Evolutionary conservation across 2,888 invertebrate genomes (phyloP).

Genomic region (Pammene aurita): DNA sequence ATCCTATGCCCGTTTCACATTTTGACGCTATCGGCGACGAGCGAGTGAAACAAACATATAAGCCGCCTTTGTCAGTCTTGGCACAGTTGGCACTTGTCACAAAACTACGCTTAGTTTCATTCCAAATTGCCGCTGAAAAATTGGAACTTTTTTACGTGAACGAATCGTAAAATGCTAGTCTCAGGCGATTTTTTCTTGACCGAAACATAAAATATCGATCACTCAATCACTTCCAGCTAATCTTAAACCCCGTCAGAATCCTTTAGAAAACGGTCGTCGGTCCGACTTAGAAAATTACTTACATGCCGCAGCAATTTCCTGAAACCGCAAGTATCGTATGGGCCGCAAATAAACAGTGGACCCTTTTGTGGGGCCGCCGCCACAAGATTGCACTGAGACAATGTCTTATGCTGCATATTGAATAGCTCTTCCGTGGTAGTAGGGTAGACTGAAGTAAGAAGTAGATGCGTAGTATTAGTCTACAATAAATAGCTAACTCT

Average conservation of each 20-base stretch:
- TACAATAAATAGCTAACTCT: slow-evolving; percentile 73
- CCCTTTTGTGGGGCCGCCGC: slow-evolving; percentile 74
- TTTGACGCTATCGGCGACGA: no score
- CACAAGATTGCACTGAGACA: slow-evolving; percentile 71
- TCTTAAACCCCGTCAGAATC: slow-evolving; percentile 49
- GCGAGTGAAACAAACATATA: no score
- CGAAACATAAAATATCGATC: background rate
- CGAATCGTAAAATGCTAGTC: no score
- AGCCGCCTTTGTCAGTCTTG: no score
- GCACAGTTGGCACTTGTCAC: no score
- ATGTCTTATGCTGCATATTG: slow-evolving; percentile 66
- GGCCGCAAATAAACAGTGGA: slow-evolving; percentile 73
- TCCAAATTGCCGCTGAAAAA: no score
- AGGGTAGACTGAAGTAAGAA: background rate
- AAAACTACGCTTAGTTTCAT: no score
- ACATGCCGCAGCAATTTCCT: slow-evolving; percentile 75
- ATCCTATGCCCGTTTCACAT: no score
- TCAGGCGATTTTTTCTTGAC: background rate
- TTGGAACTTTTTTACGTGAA: no score
- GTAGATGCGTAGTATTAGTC: slow-evolving; percentile 55
- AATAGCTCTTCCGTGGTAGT: slow-evolving; percentile 44
- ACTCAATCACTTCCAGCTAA: slow-evolving; percentile 47
- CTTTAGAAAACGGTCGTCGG: slow-evolving; percentile 67
- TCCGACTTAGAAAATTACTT: slow-evolving; percentile 79
- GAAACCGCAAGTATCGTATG: slow-evolving; percentile 74